Evolutionary conservation across 2,113 vertebrate species (phyloP).

Genomic region (Machaerirhynchus nigripectus): DNA sequence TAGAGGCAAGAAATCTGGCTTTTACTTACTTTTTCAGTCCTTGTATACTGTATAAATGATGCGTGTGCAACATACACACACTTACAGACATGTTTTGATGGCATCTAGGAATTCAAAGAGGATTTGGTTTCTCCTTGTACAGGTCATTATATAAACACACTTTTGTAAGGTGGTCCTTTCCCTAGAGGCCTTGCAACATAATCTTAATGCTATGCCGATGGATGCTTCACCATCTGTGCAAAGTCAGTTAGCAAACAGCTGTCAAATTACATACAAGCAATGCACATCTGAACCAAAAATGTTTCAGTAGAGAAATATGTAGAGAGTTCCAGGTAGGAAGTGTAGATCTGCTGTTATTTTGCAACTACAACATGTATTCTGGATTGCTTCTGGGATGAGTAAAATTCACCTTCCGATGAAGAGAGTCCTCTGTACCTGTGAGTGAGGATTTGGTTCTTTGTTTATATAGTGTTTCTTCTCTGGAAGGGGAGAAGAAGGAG

Average conservation of each 20-base stretch:
- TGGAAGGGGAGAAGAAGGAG: not conserved
- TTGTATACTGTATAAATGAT: not conserved
- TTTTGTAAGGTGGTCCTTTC: not conserved
- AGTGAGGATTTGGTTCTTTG: not conserved
- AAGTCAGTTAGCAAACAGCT: not conserved
- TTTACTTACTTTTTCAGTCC: not conserved
- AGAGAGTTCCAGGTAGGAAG: not conserved
- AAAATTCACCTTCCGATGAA: not conserved
- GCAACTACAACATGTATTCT: not conserved
- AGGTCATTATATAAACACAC: not conserved
- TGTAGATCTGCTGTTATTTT: not conserved
- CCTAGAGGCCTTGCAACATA: not conserved
- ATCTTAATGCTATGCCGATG: not conserved
- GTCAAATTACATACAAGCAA: not conserved
- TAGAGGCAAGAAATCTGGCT: not conserved
- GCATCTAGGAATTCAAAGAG: not conserved
- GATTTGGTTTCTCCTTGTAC: not conserved
- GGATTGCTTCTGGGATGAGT: not conserved
- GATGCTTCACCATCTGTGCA: not conserved
- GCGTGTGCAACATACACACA: not conserved
- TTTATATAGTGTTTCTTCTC: not conserved
- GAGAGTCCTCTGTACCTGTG: fast-evolving
- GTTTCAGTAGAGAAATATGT: not conserved
- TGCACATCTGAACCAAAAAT: not conserved
- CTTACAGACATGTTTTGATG: not conserved